Conservation (phyloP, 1,140 invertebrate species). For the Bombyx mori region DNA sequence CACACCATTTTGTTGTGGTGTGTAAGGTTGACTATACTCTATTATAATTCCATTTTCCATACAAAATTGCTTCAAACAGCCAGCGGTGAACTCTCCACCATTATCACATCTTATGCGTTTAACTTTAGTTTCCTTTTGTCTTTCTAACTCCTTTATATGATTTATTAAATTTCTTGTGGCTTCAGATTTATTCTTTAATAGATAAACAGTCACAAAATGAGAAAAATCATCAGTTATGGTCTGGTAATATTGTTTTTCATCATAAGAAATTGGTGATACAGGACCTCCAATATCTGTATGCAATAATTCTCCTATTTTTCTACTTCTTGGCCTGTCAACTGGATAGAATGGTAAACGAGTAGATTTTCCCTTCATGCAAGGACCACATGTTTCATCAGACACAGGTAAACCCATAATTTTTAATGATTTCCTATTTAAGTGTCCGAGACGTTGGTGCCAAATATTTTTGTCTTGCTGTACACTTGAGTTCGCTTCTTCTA, state of each 20-base stretch:
- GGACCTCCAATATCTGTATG: background rate
- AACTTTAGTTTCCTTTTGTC: background rate
- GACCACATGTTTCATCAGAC: background rate
- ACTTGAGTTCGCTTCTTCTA: background rate
- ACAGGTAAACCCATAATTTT: background rate
- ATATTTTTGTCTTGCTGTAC: background rate
- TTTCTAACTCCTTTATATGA: background rate
- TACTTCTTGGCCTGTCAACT: background rate
- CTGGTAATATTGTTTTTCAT: background rate
- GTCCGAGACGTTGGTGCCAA: background rate
- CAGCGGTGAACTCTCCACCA: background rate
- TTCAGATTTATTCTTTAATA: background rate
- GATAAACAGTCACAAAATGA: background rate
- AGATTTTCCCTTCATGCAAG: background rate
- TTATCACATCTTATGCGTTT: constrained; percentile 1
- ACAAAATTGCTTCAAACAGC: background rate
- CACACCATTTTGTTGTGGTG: background rate
- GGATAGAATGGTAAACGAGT: background rate
- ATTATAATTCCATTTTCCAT: background rate
- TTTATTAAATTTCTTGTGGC: background rate
- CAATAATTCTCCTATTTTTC: background rate
- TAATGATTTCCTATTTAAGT: background rate
- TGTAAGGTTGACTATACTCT: background rate
- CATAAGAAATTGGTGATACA: background rate
- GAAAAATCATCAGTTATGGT: background rate